A percentile compares a stretch with the other conserved stretches of the same genome.
Evolutionary conservation across 2,888 invertebrate species (phyloP).

Genomic region (Agrochola macilenta): DNA sequence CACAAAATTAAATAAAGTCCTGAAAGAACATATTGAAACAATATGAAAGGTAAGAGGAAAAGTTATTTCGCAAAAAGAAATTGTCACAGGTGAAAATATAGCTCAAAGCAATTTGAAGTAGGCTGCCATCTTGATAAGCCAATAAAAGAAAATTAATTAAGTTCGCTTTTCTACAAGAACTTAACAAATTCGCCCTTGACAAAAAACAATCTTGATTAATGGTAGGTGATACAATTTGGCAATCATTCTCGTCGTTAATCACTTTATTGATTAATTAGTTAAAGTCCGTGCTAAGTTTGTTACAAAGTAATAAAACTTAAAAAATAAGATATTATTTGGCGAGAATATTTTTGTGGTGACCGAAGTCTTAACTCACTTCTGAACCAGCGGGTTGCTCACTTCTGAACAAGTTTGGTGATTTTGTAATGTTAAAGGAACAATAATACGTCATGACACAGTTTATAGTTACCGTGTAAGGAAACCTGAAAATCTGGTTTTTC

Average conservation of each 20-base stretch:
- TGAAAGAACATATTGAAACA: background rate
- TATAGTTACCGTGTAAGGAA: background rate
- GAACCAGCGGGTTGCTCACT: background rate
- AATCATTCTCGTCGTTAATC: conserved; percentile 35
- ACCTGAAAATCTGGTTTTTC: no score
- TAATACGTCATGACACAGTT: background rate
- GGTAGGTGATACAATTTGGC: background rate
- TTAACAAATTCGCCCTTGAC: conserved; percentile 3
- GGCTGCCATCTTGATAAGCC: background rate
- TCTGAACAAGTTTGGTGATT: background rate
- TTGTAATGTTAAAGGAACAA: background rate
- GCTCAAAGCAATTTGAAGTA: conserved; percentile 30
- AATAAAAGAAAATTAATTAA: conserved; percentile 16
- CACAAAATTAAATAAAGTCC: background rate
- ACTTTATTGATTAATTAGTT: conserved; percentile 41
- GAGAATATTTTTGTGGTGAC: background rate
- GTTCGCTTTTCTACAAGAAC: background rate
- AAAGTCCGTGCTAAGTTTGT: conserved; percentile 29
- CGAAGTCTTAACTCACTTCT: background rate
- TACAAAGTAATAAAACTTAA: conserved; percentile 24
- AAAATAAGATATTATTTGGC: conserved; percentile 1
- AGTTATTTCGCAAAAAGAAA: conserved; percentile 10
- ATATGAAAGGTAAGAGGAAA: conserved; percentile 2
- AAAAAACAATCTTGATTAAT: conserved; percentile 42
- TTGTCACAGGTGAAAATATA: conserved; percentile 12